Percentiles rank a stretch among this genome's conserved stretches.
Evolutionary conservation across 92 coral and sea anemone genomes (phyloP).

Genomic region (Porites rus): DNA sequence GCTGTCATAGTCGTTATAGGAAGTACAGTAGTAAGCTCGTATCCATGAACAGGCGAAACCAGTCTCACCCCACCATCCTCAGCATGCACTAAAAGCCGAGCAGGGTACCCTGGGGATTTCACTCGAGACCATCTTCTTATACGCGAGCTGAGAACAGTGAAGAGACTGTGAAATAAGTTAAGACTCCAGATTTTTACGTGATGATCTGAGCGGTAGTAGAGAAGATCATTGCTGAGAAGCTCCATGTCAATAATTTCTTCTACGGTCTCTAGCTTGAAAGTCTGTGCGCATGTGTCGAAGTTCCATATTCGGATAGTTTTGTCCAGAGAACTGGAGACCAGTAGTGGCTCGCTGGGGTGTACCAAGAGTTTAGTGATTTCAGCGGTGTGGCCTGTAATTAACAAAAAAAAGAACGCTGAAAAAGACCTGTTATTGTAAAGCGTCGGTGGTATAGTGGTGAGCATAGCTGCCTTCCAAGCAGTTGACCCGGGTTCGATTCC

Average conservation of each 20-base stretch:
- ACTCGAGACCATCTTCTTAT: conserved; percentile 70
- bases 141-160: conserved; percentile 83
- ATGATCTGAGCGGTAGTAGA: conserved; percentile 83
- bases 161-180: conserved; percentile 91
- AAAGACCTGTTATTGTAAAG: not conserved
- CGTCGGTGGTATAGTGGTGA: conserved; percentile 99
- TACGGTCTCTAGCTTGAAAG: conserved; percentile 92
- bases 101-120: conserved; percentile 83
- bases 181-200: conserved; percentile 91
- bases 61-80: conserved; percentile 95
- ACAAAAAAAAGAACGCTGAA: not conserved
- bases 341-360: conserved; percentile 76
- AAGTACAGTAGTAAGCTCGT: conserved; percentile 85
- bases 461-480: conserved; percentile 99
- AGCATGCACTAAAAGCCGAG: conserved; percentile 83
- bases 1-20: conserved; percentile 82
- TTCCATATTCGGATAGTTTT: conserved; percentile 95
- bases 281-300: conserved; percentile 91
- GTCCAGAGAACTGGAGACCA: conserved; percentile 93
- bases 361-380: conserved; percentile 91
- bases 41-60: conserved; percentile 92
- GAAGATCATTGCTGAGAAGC: conserved; percentile 71
- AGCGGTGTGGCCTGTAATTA: conserved; percentile 83
- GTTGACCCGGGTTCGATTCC: conserved; percentile 99
- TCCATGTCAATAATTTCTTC: conserved; percentile 86